These are phyloP conservation scores for Bellardia bayeri DNA, from an alignment of 2,888 invertebrate genomes.

Conservation along the genomic window DNA sequence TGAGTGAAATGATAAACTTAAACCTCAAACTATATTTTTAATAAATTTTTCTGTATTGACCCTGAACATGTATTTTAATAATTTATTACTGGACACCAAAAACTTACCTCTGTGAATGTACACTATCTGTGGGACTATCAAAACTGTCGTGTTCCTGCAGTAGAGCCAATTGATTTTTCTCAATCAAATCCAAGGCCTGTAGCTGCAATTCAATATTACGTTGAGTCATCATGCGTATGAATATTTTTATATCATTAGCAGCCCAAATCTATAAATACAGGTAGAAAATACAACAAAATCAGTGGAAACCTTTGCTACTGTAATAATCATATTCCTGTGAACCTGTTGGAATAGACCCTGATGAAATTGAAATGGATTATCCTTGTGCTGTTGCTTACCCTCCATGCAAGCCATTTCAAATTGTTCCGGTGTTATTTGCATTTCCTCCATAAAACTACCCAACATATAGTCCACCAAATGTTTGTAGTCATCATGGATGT, in stretches of 20 bases:
- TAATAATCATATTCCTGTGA: background rate
- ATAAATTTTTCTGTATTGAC: background rate
- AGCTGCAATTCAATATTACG: conserved; percentile 96
- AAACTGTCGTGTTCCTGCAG: conserved; percentile 83
- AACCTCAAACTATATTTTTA: background rate
- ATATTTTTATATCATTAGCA: conserved; percentile 95
- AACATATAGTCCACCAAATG: conserved; percentile 95
- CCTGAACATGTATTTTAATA: no score
- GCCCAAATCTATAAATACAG: conserved; percentile 89
- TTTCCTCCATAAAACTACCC: conserved; percentile 96
- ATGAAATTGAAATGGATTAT: conserved; percentile 86
- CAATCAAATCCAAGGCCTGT: conserved; percentile 93
- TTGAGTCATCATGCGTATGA: conserved; percentile 96
- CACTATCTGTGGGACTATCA: conserved; percentile 73
- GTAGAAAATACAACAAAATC: background rate
- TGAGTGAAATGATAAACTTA: no score
- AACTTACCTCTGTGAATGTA: conserved; percentile 74
- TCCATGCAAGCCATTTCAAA: conserved; percentile 91
- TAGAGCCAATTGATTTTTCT: conserved; percentile 89
- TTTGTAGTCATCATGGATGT: conserved; percentile 93
- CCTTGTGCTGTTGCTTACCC: conserved; percentile 81
- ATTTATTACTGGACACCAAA: background rate
- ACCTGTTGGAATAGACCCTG: conserved; percentile 87
- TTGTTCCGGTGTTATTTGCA: conserved; percentile 94
- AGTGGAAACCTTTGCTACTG: background rate